Percentiles rank a stretch among this genome's conserved stretches.
Evolutionary conservation across 2,797 vertebrate genomes (phyloP).

Genomic region (Spondyliosoma cantharus): DNA sequence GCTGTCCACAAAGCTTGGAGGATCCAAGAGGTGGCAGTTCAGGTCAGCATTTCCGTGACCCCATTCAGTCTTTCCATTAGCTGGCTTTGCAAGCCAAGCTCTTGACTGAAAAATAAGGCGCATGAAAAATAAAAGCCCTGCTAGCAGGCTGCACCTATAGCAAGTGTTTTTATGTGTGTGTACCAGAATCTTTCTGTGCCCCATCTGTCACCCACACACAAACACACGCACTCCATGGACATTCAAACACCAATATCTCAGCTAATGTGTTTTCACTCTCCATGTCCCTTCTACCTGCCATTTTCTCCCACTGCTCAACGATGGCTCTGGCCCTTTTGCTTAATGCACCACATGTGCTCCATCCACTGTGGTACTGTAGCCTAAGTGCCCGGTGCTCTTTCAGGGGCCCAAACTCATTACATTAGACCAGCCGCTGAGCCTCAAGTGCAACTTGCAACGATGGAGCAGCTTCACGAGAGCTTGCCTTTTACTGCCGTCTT

Average conservation of each 20-base stretch:
- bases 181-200: background rate
- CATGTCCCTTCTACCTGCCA: constrained; percentile 10
- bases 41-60: background rate
- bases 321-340: constrained; percentile 34
- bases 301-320: constrained; percentile 17
- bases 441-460: constrained; percentile 40
- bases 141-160: background rate
- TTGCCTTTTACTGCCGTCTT: constrained; percentile 22
- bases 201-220: constrained; percentile 7
- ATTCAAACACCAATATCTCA: background rate
- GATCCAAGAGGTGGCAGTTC: background rate
- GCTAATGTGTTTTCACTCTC: constrained; percentile 49
- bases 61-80: constrained; percentile 15
- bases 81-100: background rate
- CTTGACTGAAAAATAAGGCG: background rate
- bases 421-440: constrained; percentile 37
- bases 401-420: constrained; percentile 45
- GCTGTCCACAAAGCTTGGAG: background rate
- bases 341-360: constrained; percentile 46
- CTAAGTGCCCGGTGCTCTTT: constrained; percentile 57
- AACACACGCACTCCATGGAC: constrained; percentile 20
- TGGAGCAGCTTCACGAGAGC: constrained; percentile 31
- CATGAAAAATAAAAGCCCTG: constrained; percentile 34
- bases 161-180: constrained; percentile 8
- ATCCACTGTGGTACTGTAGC: constrained; percentile 9